These are phyloP conservation scores for Callitettix versicolor DNA, from an alignment of 1,140 invertebrate genomes.

Conservation along the genomic window DNA sequence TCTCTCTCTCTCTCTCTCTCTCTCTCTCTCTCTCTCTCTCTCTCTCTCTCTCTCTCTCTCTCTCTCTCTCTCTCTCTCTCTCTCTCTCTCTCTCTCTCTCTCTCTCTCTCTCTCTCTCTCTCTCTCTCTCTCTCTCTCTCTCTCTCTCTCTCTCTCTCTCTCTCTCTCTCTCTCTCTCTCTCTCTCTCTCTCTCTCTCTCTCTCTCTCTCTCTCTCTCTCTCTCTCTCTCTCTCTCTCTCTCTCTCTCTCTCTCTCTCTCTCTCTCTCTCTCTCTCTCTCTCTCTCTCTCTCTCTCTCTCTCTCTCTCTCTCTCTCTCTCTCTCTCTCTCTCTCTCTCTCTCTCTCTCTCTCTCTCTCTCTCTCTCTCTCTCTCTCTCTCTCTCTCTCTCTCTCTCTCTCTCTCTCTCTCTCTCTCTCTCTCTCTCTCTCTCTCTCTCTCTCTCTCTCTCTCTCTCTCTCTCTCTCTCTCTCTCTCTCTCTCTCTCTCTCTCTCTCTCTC, in stretches of 20 bases:
- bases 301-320: slow-evolving; percentile 8
- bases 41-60: neutral
- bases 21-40: neutral
- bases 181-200: slow-evolving; percentile 9
- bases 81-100: neutral
- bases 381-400: slow-evolving; percentile 8
- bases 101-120: slow-evolving; percentile 10
- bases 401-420: slow-evolving; percentile 9
- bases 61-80: neutral
- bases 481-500: neutral
- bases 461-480: slow-evolving; percentile 5
- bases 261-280: slow-evolving; percentile 7
- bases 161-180: slow-evolving; percentile 5
- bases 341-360: slow-evolving; percentile 9
- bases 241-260: neutral
- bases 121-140: slow-evolving; percentile 11
- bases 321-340: slow-evolving; percentile 11
- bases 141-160: slow-evolving; percentile 12
- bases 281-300: slow-evolving; percentile 11
- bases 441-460: slow-evolving; percentile 8
- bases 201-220: slow-evolving; percentile 8
- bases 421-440: slow-evolving; percentile 9
- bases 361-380: slow-evolving; percentile 9
- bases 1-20: neutral
- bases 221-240: slow-evolving; percentile 8